phyloP scores from a whole-genome alignment of 1,140 invertebrate genomes.

The Drosophila kikkawai region DNA sequence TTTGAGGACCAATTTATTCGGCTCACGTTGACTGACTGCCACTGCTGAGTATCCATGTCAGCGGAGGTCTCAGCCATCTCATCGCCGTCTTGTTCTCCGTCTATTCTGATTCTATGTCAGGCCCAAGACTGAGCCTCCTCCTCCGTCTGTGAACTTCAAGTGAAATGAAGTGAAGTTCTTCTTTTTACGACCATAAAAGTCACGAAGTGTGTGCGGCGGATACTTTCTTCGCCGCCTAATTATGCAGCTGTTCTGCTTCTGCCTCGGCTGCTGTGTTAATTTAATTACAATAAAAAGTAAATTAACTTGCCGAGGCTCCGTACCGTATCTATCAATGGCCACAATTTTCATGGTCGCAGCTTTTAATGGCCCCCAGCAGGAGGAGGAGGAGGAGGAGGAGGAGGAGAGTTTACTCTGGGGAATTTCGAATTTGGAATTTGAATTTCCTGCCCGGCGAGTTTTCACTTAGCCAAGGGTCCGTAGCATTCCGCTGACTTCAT shows the following conservation, averaged over 20 bases:
- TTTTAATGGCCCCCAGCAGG: conserved; percentile 38
- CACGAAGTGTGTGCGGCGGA: conserved; percentile 55
- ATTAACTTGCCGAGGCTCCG: conserved; percentile 60
- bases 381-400: background rate
- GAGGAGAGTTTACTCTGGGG: conserved; percentile 3
- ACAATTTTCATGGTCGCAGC: conserved; percentile 64
- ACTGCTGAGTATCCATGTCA: conserved; percentile 28
- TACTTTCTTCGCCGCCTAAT: conserved; percentile 77
- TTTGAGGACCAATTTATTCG: conserved; percentile 74
- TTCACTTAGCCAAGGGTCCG: conserved; percentile 46
- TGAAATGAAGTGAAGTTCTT: conserved; percentile 72
- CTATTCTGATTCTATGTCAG: conserved; percentile 73
- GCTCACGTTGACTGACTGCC: conserved; percentile 50
- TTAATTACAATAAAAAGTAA: conserved; percentile 81
- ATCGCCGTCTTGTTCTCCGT: conserved; percentile 9
- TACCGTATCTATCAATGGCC: conserved; percentile 65
- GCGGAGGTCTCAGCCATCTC: conserved; percentile 13
- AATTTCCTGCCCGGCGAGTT: conserved; percentile 73
- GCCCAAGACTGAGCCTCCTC: conserved; percentile 11
- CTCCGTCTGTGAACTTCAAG: conserved; percentile 45
- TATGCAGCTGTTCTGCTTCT: conserved; percentile 70
- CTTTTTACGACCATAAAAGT: conserved; percentile 61
- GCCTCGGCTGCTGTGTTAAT: conserved; percentile 67
- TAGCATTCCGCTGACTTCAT: conserved; percentile 62
- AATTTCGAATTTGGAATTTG: conserved; percentile 55